Conservation (phyloP, 2,113 vertebrate species). For the Limnothrissa miodon region DNA sequence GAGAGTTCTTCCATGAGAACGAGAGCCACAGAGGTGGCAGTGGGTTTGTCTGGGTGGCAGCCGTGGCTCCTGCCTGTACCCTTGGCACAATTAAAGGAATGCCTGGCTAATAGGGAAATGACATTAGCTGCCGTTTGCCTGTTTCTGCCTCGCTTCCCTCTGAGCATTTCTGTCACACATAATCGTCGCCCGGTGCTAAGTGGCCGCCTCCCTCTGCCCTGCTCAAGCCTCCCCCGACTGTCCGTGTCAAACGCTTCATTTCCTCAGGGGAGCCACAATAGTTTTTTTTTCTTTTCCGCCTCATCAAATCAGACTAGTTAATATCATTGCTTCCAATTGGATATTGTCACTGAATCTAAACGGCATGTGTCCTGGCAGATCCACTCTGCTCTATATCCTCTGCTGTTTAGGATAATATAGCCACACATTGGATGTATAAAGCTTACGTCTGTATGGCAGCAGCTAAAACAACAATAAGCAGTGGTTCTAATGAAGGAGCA, state of each 20-base stretch:
- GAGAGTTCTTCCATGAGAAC: neutral
- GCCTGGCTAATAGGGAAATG: neutral
- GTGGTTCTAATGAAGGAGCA: neutral
- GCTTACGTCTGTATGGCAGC: neutral
- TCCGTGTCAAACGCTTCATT: conserved; percentile 6
- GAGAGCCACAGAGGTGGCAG: neutral
- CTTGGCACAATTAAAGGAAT: conserved; percentile 5
- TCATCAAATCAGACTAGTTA: neutral
- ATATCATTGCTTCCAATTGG: conserved; percentile 8
- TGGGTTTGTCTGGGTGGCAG: neutral
- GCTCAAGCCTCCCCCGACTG: neutral
- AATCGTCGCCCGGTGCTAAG: neutral
- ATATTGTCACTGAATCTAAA: neutral
- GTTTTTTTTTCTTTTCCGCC: neutral
- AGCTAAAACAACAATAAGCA: neutral
- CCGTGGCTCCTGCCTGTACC: neutral
- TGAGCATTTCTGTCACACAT: conserved; percentile 17
- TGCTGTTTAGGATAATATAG: neutral
- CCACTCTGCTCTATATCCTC: neutral
- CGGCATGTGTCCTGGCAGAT: neutral
- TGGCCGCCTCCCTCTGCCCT: neutral
- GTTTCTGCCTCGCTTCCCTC: neutral
- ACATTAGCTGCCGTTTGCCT: neutral
- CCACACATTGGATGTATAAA: neutral
- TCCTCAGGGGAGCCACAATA: conserved; percentile 2